Conservation (phyloP, 1,140 invertebrate species). For the Pantala flavescens region DNA sequence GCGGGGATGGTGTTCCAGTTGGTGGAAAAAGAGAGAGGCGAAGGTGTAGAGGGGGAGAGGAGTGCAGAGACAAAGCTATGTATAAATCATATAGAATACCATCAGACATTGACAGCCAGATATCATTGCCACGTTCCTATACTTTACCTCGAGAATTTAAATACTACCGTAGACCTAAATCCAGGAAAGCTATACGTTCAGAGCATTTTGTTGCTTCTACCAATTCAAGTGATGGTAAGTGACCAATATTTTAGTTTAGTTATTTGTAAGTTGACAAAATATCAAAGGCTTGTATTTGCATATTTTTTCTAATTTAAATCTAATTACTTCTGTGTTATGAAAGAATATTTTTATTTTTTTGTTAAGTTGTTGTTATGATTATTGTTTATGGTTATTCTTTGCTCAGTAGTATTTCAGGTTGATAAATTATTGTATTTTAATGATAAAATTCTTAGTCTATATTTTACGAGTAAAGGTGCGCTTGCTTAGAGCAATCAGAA, state of each 20-base stretch:
- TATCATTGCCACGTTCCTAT: constrained; percentile 70
- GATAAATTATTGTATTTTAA: too few species aligned
- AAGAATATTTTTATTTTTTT: too few species aligned
- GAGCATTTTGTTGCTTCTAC: constrained; percentile 63
- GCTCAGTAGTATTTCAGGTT: too few species aligned
- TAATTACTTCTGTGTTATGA: too few species aligned
- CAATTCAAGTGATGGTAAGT: constrained; percentile 70
- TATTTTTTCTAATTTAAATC: too few species aligned
- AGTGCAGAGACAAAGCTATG: constrained; percentile 28
- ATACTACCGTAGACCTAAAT: constrained; percentile 54
- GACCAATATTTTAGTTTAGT: constrained; percentile 11
- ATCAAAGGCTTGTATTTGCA: too few species aligned
- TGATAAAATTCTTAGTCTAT: too few species aligned
- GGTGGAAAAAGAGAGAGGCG: constrained; percentile 4
- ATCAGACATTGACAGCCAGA: constrained; percentile 62
- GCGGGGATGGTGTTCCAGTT: constrained; percentile 19
- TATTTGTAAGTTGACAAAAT: background rate
- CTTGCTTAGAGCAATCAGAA: too few species aligned
- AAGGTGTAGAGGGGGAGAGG: background rate
- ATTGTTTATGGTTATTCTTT: too few species aligned
- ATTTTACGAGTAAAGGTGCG: too few species aligned
- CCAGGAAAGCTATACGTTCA: constrained; percentile 40
- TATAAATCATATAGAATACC: constrained; percentile 46
- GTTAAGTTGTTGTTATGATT: too few species aligned
- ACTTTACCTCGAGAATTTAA: constrained; percentile 75